Base-by-base conservation (phyloP, 2,888 invertebrate genomes). In the Cotesia congregata region DNA sequence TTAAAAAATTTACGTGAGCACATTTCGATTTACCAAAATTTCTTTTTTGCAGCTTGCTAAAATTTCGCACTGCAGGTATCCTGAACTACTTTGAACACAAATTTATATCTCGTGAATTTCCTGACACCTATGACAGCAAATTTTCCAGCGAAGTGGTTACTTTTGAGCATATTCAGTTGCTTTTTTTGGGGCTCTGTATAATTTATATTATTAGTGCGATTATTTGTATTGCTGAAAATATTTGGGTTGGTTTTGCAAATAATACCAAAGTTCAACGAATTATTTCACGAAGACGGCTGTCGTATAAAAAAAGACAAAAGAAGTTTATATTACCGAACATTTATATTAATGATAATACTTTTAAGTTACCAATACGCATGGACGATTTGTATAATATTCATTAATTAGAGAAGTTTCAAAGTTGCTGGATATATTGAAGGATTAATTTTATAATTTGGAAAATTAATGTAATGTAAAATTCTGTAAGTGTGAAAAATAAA, bases 61-160 rank as follows among this genome's bases (percentile, higher is more conserved):
- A 84, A 74, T 83, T 91, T 41, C 86, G 83, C 73, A 88, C 88
- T 30, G 82, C 86, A 1, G 90, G 90, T 3, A 86, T 90, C 59
- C 75, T 90, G n/a, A 82, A 86, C 15, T 85, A 89, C 78, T 82
- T 91, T 9, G 88, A 90, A 81, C 81, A 83, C 7, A 88, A 88
- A 78, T 90, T 90, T 89, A 84, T 90, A 40, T 74, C 81, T 60
- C 76, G 78, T 61, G 76, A 82, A 77, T 73, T 76, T 78, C 77
- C 78, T n/a, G 72, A 77, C 67, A 30, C 41, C 5, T 71, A 79
- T 17, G 76, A 75, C 1, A 71, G 72, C 40, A 65, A 77, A 15
- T 78, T 76, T 74, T 77, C 40, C 6, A 83, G 85, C 39, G 80
- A 81, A 68, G 78, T 82, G 7, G 86, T 87, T 2, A 83, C 85